phyloP scores from a whole-genome alignment of 2,888 invertebrate genomes.

The Operophtera brumata region DNA sequence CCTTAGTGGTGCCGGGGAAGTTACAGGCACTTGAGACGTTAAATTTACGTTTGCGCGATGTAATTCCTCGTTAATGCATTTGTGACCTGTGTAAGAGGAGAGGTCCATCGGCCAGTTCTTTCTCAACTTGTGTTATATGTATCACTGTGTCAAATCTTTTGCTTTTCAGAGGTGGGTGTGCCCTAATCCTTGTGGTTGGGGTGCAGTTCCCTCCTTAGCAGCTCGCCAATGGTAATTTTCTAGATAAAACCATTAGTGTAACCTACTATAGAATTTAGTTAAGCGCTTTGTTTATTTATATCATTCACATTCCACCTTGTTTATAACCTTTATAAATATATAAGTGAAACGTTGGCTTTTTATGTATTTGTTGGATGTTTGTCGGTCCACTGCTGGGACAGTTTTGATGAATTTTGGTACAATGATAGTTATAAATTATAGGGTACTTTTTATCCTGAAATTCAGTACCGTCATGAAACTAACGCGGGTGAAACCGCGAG shows the following conservation, averaged over 20 bases:
- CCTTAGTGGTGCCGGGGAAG: too few species aligned
- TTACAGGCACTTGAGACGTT: too few species aligned
- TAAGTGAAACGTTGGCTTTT: too few species aligned
- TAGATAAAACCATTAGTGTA: slow-evolving; percentile 39
- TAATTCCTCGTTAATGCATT: too few species aligned
- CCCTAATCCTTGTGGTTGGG: slow-evolving; percentile 56
- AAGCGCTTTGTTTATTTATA: slow-evolving; percentile 37
- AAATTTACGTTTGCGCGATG: too few species aligned
- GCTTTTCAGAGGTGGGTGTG: slow-evolving; percentile 56
- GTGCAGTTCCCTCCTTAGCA: slow-evolving; percentile 54
- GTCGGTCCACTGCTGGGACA: not conserved
- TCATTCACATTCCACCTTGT: slow-evolving; percentile 30
- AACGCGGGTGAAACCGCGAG: too few species aligned
- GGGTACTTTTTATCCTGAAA: not conserved
- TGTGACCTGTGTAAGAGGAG: too few species aligned
- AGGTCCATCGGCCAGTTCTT: slow-evolving; percentile 4
- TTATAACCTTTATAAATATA: too few species aligned
- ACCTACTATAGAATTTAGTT: slow-evolving; percentile 28
- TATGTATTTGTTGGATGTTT: too few species aligned
- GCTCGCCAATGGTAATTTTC: slow-evolving; percentile 55
- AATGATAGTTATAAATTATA: too few species aligned
- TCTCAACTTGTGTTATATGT: not conserved
- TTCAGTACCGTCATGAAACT: not conserved
- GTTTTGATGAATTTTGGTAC: not conserved
- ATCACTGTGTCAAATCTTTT: slow-evolving; percentile 39